These are phyloP conservation scores for Leucoraja erinaceus DNA, from an alignment of 2,113 vertebrate genomes.

Conservation along the genomic window DNA sequence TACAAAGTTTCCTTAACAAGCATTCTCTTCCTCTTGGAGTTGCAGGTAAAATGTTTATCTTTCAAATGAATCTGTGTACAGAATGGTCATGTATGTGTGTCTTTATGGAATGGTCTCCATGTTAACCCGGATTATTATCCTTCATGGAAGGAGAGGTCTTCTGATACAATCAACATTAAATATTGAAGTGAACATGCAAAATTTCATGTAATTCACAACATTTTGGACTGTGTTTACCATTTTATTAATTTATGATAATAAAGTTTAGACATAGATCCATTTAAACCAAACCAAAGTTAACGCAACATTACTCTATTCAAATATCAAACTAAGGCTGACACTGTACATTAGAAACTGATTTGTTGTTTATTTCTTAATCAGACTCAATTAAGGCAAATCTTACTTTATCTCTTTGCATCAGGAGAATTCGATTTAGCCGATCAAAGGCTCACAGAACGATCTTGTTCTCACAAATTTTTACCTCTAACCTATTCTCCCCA, in stretches of 20 bases:
- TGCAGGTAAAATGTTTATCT: slow-evolving; percentile 57
- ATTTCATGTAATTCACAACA: background rate
- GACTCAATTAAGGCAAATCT: background rate
- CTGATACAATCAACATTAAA: background rate
- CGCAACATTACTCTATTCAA: too few relatives aligned
- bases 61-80: background rate
- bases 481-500: too few relatives aligned
- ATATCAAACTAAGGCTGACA: background rate
- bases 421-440: too few relatives aligned
- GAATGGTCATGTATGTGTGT: background rate
- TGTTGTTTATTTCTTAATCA: background rate
- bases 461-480: too few relatives aligned
- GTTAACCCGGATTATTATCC: background rate
- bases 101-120: background rate
- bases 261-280: too few relatives aligned
- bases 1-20: slow-evolving; percentile 77
- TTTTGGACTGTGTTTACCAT: background rate
- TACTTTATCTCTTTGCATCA: too few relatives aligned
- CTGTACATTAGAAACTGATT: background rate
- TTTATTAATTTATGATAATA: background rate
- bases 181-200: background rate
- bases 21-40: slow-evolving; percentile 60
- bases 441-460: too few relatives aligned
- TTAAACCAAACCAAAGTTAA: too few relatives aligned
- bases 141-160: background rate